Evolutionary conservation across 2,888 invertebrate species (phyloP).

Genomic region (Dione juno): DNA sequence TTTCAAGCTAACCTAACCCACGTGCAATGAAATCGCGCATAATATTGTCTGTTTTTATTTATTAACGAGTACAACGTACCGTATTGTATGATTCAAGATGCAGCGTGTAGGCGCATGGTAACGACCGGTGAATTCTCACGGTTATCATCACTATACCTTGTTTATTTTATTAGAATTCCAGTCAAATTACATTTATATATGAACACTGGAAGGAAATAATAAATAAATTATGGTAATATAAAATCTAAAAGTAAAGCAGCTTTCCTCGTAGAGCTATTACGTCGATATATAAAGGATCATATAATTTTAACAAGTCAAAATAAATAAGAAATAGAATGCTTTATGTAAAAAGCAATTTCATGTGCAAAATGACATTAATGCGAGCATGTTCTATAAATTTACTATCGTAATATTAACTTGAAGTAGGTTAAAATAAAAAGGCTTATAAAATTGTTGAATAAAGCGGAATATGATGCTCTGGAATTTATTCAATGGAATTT

Average conservation of each 20-base stretch:
- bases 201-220: not conserved
- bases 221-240: not conserved
- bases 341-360: not conserved
- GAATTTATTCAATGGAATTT: too few relatives aligned
- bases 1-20: constrained; percentile 30
- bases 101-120: constrained; percentile 53
- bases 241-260: not conserved
- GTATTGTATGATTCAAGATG: constrained; percentile 47
- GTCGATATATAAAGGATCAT: too few relatives aligned
- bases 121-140: constrained; percentile 48
- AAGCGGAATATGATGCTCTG: not conserved
- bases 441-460: not conserved
- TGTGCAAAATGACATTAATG: not conserved
- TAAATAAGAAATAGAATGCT: too few relatives aligned
- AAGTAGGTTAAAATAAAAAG: not conserved
- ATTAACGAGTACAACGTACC: constrained; percentile 46
- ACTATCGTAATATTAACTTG: not conserved
- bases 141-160: constrained; percentile 13
- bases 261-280: too few relatives aligned
- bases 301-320: too few relatives aligned
- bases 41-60: constrained; percentile 33
- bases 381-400: not conserved
- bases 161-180: not conserved
- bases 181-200: not conserved
- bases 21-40: constrained; percentile 24